Evolutionary conservation across 2,888 invertebrate genomes (phyloP).

Genomic region (Portevinia maculata): DNA sequence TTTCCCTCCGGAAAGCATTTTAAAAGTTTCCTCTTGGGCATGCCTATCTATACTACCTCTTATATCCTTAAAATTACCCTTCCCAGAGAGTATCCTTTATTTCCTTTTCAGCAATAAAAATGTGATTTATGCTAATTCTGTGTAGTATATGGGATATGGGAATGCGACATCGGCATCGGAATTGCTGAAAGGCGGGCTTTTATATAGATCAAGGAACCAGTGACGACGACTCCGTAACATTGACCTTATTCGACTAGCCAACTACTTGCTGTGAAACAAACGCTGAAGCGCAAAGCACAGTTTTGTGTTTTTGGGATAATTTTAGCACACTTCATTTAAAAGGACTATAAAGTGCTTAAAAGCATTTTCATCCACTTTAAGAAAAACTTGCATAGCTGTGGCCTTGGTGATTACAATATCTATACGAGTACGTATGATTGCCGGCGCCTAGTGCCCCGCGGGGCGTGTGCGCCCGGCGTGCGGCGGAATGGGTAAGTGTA

Average conservation of each 20-base stretch:
- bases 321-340: conserved; percentile 30
- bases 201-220: neutral
- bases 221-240: conserved; percentile 18
- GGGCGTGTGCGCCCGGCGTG: neutral
- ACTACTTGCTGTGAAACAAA: neutral
- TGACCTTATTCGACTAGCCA: conserved; percentile 39
- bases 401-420: conserved; percentile 13
- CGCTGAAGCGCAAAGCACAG: conserved; percentile 3
- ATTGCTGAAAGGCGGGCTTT: conserved; percentile 2
- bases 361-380: conserved; percentile 53
- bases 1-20: conserved; percentile 38
- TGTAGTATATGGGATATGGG: conserved; percentile 19
- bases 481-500: conserved; percentile 1
- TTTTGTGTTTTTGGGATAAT: conserved; percentile 10
- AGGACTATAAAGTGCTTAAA: conserved; percentile 53
- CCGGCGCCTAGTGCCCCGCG: conserved; percentile 12
- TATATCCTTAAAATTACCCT: neutral
- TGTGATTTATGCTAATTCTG: conserved; percentile 43
- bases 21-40: conserved; percentile 13
- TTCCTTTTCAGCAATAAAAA: conserved; percentile 13
- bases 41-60: neutral
- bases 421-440: neutral
- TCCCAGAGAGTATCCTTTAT: neutral
- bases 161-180: conserved; percentile 23
- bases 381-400: conserved; percentile 10